Evolutionary conservation across 1,140 invertebrate species (phyloP).

Genomic region (Trinorchestia longiramus): DNA sequence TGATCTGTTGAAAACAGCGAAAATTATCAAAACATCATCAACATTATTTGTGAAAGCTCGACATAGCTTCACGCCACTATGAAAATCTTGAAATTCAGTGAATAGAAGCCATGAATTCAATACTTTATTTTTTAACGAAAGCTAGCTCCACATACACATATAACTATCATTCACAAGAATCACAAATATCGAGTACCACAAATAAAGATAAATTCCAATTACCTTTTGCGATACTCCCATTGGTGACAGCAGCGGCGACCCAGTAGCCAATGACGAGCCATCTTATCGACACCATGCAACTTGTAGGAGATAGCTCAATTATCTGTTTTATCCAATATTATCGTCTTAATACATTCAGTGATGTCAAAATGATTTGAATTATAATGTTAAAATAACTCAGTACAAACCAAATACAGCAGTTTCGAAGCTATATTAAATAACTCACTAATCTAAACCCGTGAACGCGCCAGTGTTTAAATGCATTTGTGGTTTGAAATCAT

Average conservation of each 20-base stretch:
- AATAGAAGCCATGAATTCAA: no score
- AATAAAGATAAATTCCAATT: neutral
- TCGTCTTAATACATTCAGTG: neutral
- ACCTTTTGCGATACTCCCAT: conserved; percentile 34
- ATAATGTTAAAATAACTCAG: neutral
- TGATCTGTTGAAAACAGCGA: no score
- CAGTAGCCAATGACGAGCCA: conserved; percentile 14
- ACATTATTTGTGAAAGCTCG: no score
- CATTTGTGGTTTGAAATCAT: neutral
- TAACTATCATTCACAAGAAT: no score
- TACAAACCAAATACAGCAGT: neutral
- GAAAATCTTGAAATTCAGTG: no score
- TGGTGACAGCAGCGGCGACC: neutral
- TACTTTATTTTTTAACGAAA: no score
- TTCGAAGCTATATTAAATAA: neutral
- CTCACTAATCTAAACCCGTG: neutral
- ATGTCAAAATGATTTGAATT: neutral
- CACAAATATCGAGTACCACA: neutral
- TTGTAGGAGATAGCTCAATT: neutral
- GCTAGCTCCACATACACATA: no score
- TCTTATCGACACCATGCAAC: conserved; percentile 15
- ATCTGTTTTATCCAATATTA: neutral
- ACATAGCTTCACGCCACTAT: no score
- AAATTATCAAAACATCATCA: no score
- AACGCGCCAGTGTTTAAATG: neutral